Evolutionary conservation across 1,140 invertebrate species (phyloP).

Genomic region (Scaptomyza graminum): DNA sequence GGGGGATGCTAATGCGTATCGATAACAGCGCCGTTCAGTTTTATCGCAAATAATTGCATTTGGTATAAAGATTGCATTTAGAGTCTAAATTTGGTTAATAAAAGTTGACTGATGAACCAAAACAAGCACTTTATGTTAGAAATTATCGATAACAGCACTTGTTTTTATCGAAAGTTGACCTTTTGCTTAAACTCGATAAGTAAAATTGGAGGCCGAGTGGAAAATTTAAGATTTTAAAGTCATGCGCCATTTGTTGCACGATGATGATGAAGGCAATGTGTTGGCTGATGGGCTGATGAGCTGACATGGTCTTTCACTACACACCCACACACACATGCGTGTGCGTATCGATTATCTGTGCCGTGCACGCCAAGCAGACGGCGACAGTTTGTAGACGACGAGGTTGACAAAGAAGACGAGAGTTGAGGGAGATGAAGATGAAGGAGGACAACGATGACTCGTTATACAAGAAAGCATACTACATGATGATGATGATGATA

Average conservation of each 20-base stretch:
- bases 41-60: no score
- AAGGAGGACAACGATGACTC: slow-evolving; percentile 22
- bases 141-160: no score
- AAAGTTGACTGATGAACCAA: no score
- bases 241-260: neutral
- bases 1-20: neutral
- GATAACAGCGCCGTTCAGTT: neutral
- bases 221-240: neutral
- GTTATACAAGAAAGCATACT: neutral
- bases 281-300: slow-evolving; percentile 1
- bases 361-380: slow-evolving; percentile 52
- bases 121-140: no score
- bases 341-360: slow-evolving; percentile 75
- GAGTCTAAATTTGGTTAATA: no score
- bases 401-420: neutral
- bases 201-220: neutral
- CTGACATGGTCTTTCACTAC: slow-evolving; percentile 19
- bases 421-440: no score
- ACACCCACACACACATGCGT: slow-evolving; percentile 21
- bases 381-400: slow-evolving; percentile 62
- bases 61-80: no score
- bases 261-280: slow-evolving; percentile 2
- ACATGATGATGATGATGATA: neutral
- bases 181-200: no score
- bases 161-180: no score